Percentiles rank a stretch among this genome's conserved stretches.
Evolutionary conservation across 2,113 vertebrate genomes (phyloP).

Genomic region (Danio rerio): GRCz12tu NC_133176.1:60280501-60281000

Average conservation of each 20-base stretch:
- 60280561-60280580: not conserved
- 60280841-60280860: slow-evolving; percentile 54
- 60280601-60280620: slow-evolving; percentile 49
- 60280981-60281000: not conserved
- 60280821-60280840: slow-evolving; percentile 25
- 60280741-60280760: slow-evolving; percentile 65
- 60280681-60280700: slow-evolving; percentile 51
- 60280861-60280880: slow-evolving; percentile 43
- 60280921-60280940: slow-evolving; percentile 24
- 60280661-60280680: slow-evolving; percentile 55
- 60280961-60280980: not conserved
- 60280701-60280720: slow-evolving; percentile 59
- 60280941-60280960: slow-evolving; percentile 8
- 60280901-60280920: slow-evolving; percentile 56
- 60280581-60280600: slow-evolving; percentile 24
- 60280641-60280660: slow-evolving; percentile 65
- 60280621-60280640: slow-evolving; percentile 60
- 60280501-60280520: not conserved
- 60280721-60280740: slow-evolving; percentile 36
- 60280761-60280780: slow-evolving; percentile 48
- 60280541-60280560: slow-evolving; percentile 56
- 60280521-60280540: slow-evolving; percentile 35
- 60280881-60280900: slow-evolving; percentile 27
- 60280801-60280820: not conserved
- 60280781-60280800: slow-evolving; percentile 19